These are phyloP conservation scores for Nannoperca obscura DNA, from an alignment of 2,797 vertebrate species.

Conservation along the genomic window DNA sequence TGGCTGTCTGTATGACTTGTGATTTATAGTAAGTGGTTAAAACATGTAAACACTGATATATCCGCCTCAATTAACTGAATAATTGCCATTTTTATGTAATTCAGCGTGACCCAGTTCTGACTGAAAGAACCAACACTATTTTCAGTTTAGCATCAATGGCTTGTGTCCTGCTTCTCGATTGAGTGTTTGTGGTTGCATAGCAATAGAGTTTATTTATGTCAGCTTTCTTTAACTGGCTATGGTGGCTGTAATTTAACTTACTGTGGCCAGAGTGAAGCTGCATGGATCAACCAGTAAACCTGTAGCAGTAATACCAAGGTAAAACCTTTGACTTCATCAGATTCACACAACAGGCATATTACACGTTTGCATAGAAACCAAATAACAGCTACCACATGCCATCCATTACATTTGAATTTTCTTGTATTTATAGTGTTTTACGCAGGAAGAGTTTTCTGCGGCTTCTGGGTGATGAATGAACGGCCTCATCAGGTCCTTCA, in stretches of 20 bases:
- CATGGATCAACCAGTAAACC: neutral
- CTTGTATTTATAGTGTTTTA: slow-evolving; percentile 48
- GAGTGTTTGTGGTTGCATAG: slow-evolving; percentile 27
- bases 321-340: slow-evolving; percentile 1
- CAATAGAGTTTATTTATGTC: slow-evolving; percentile 3
- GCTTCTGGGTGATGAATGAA: neutral
- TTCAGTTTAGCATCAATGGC: slow-evolving; percentile 22
- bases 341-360: neutral
- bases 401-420: neutral
- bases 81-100: neutral
- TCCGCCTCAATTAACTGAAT: neutral
- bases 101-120: slow-evolving; percentile 22
- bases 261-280: neutral
- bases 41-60: neutral
- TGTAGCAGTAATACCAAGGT: slow-evolving; percentile 11
- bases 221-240: neutral
- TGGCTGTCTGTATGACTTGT: neutral
- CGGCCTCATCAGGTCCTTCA: neutral
- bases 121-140: slow-evolving; percentile 18
- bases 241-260: slow-evolving; percentile 11
- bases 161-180: neutral
- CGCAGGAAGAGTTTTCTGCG: neutral
- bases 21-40: neutral
- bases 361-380: slow-evolving; percentile 7
- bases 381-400: neutral